phyloP scores from a whole-genome alignment of 2,113 vertebrate genomes.

The Riparia riparia region DNA sequence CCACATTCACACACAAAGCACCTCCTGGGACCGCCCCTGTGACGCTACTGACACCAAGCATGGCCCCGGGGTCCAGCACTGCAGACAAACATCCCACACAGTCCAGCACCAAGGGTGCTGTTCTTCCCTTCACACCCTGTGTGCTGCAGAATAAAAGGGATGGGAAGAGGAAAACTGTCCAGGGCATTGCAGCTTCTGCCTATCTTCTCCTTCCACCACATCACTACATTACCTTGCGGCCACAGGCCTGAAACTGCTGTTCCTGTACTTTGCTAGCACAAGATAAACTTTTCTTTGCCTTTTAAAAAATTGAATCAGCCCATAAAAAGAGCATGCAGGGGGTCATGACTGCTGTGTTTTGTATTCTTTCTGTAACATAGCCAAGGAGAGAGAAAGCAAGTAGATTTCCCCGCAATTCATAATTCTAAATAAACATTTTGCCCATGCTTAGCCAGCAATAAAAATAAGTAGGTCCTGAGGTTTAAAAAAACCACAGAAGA shows the following conservation, averaged over 20 bases:
- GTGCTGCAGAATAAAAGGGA: background rate
- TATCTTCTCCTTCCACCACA: background rate
- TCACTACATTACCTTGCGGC: background rate
- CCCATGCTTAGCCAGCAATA: background rate
- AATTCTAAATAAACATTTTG: background rate
- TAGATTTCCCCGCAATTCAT: background rate
- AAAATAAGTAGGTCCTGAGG: background rate
- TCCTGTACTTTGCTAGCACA: background rate
- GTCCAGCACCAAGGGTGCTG: background rate
- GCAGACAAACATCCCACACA: background rate
- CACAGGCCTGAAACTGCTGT: background rate
- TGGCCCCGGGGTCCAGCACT: accelerated
- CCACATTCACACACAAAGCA: background rate
- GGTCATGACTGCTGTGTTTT: background rate
- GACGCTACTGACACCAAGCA: accelerated
- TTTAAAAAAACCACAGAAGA: background rate
- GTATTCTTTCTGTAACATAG: background rate
- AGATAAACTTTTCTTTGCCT: background rate
- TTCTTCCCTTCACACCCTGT: background rate
- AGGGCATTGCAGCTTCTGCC: background rate
- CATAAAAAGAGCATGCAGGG: accelerated
- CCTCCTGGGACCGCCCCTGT: background rate
- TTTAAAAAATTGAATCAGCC: background rate
- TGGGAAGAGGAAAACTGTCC: background rate
- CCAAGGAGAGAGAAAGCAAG: background rate